Conservation (phyloP, 2,113 vertebrate genomes). For the Poecile atricapillus region DNA sequence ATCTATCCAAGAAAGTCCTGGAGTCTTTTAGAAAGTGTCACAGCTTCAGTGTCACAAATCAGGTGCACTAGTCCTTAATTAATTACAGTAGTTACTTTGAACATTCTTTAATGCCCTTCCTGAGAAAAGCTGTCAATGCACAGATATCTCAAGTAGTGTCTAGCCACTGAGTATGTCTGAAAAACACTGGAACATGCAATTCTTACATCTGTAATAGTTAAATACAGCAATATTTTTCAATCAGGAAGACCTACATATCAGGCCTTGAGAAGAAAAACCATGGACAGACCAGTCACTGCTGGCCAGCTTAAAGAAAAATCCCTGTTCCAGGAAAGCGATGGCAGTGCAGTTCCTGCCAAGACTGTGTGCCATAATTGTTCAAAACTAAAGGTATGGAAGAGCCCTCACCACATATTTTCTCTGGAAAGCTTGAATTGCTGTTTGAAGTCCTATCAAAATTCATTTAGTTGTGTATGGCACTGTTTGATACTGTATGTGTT, state of each 20-base stretch:
- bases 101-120: background rate
- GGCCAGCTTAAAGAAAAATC: conserved; percentile 23
- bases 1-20: background rate
- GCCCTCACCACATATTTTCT: background rate
- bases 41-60: background rate
- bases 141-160: background rate
- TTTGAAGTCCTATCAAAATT: background rate
- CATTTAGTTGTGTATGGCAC: background rate
- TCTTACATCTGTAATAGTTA: background rate
- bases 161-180: background rate
- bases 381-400: conserved; percentile 58
- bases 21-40: background rate
- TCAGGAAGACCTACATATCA: background rate
- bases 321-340: background rate
- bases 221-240: background rate
- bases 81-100: background rate
- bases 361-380: background rate
- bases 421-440: background rate
- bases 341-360: background rate
- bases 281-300: conserved; percentile 19
- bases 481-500: background rate
- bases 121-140: background rate
- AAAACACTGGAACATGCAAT: background rate
- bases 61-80: background rate
- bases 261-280: background rate